phyloP scores from a whole-genome alignment of 2,888 invertebrate genomes.

The Drosophila ochracea region DNA sequence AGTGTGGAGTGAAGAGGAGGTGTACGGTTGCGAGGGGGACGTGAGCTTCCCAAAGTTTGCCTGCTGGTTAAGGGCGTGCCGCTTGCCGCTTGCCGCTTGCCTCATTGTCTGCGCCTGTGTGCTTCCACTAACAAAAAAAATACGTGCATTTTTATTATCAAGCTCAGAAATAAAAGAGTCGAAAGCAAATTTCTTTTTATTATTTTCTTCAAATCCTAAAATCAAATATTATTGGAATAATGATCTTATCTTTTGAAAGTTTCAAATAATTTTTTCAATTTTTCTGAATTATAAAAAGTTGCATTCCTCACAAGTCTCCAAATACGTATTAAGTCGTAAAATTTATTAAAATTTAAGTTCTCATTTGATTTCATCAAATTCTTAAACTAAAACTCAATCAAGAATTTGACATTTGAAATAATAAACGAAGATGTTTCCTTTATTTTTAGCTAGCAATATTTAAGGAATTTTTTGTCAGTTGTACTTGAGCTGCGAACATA shows the following conservation, averaged over 20 bases:
- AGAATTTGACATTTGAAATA: not conserved
- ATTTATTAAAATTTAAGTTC: not conserved
- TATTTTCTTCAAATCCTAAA: not conserved
- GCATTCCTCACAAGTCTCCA: not conserved
- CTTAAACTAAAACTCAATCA: not conserved
- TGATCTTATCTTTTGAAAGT: not conserved
- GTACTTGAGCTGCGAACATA: no score
- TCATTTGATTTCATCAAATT: not conserved
- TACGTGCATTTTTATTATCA: not conserved
- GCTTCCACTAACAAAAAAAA: not conserved
- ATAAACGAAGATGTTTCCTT: not conserved
- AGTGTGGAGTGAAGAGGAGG: not conserved
- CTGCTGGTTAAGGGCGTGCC: slow-evolving; percentile 35
- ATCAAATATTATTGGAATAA: not conserved
- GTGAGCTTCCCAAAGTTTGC: slow-evolving; percentile 34
- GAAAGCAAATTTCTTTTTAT: not conserved
- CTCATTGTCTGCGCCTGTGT: slow-evolving; percentile 35
- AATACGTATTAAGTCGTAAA: not conserved
- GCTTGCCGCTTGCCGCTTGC: slow-evolving; percentile 34
- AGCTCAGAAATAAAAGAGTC: not conserved
- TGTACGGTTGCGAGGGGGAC: not conserved
- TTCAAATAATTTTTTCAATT: not conserved
- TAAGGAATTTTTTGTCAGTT: not conserved
- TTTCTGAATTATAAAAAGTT: not conserved
- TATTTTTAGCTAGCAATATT: not conserved